A percentile compares a stretch with the other conserved stretches of the same genome.
These are phyloP conservation scores for Xylota segnis DNA, from an alignment of 2,888 invertebrate genomes.

Conservation along the genomic window DNA sequence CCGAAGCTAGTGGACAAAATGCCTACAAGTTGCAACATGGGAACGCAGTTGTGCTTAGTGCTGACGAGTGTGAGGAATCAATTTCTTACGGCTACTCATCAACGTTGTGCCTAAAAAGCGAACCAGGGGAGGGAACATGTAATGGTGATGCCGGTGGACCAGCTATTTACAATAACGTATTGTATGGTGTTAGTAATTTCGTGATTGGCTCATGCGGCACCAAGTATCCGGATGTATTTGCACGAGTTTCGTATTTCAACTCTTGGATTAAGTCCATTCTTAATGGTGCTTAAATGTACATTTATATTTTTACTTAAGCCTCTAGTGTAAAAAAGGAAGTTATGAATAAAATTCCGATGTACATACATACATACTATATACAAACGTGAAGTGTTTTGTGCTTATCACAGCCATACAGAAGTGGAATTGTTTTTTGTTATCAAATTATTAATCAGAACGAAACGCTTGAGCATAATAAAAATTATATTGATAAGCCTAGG, in stretches of 20 bases:
- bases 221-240: conserved; percentile 81
- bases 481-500: neutral
- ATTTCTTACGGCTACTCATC: conserved; percentile 62
- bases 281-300: conserved; percentile 16
- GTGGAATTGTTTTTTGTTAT: neutral
- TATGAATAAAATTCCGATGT: conserved; percentile 8
- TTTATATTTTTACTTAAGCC: conserved; percentile 8
- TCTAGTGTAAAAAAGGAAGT: conserved; percentile 12
- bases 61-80: conserved; percentile 48
- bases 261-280: conserved; percentile 74
- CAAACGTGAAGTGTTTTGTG: neutral
- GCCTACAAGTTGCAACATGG: conserved; percentile 77
- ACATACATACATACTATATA: no score
- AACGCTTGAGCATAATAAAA: conserved; percentile 6
- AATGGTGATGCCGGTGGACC: conserved; percentile 82
- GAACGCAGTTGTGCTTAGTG: conserved; percentile 72
- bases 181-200: conserved; percentile 81
- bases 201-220: conserved; percentile 82
- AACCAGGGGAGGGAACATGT: conserved; percentile 72
- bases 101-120: conserved; percentile 66
- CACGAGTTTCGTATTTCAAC: conserved; percentile 76
- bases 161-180: conserved; percentile 78
- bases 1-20: conserved; percentile 66
- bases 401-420: neutral
- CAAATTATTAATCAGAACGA: neutral